phyloP scores from a whole-genome alignment of 2,888 invertebrate species.

The Hoplodrina ambigua region DNA sequence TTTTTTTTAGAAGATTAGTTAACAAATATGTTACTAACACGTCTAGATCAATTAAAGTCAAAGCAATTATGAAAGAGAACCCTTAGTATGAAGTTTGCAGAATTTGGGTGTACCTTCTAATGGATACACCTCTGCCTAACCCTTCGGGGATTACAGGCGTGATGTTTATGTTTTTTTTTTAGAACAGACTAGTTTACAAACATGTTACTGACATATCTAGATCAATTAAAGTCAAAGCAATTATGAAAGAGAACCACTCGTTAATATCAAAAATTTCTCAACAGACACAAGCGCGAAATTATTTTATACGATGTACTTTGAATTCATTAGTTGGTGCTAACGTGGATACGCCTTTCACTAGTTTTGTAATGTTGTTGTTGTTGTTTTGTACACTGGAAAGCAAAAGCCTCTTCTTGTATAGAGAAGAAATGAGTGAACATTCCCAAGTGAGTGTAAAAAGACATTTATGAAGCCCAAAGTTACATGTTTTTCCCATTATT shows the following conservation, averaged over 20 bases:
- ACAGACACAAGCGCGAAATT: slow-evolving; percentile 38
- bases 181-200: no score
- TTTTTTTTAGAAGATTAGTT: no score
- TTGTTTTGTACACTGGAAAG: background rate
- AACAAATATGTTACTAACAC: background rate
- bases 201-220: slow-evolving; percentile 7
- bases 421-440: no score
- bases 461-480: no score
- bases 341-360: slow-evolving; percentile 20
- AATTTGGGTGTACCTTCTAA: no score
- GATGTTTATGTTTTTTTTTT: no score
- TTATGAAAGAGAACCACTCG: slow-evolving; percentile 17
- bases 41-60: slow-evolving; percentile 31
- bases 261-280: slow-evolving; percentile 39
- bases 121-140: no score
- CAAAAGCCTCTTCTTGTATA: no score
- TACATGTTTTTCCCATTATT: no score
- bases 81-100: no score
- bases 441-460: no score
- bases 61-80: slow-evolving; percentile 16
- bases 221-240: slow-evolving; percentile 22
- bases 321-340: slow-evolving; percentile 50
- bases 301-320: slow-evolving; percentile 44
- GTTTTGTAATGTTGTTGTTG: background rate
- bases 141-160: no score